phyloP scores from a whole-genome alignment of 2,797 vertebrate genomes.

The Leuciscus waleckii region DNA sequence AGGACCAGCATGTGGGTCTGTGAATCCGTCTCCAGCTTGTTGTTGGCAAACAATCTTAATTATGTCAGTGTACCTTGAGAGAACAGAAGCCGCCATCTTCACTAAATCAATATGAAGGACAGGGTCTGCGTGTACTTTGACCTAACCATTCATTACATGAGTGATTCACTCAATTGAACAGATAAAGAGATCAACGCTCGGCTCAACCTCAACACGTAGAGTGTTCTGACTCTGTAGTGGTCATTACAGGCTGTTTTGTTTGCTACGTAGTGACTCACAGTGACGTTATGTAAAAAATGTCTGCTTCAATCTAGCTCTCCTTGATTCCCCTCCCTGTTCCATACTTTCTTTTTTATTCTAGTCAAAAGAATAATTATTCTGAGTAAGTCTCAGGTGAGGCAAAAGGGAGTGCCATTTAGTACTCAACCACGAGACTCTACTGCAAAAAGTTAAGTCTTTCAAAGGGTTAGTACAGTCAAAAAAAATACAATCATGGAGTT shows the following conservation, averaged over 20 bases:
- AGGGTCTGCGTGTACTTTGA: constrained; percentile 37
- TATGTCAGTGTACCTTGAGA: neutral
- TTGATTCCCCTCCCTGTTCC: constrained; percentile 12
- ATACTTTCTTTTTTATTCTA: constrained; percentile 1
- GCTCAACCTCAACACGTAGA: constrained; percentile 14
- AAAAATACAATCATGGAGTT: neutral
- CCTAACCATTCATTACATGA: constrained; percentile 40
- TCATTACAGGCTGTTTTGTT: neutral
- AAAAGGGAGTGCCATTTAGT: constrained; percentile 39
- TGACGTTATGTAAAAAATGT: constrained; percentile 37
- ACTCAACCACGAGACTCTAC: constrained; percentile 4
- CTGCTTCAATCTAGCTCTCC: constrained; percentile 8
- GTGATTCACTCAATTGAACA: constrained; percentile 38
- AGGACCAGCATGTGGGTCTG: neutral
- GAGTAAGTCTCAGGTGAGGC: constrained; percentile 28
- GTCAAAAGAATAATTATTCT: constrained; percentile 28
- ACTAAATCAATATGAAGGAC: constrained; percentile 16
- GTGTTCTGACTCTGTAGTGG: neutral
- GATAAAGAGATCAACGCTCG: constrained; percentile 34
- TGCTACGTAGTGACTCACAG: constrained; percentile 29
- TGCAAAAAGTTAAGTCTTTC: constrained; percentile 19
- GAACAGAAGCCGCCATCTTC: neutral
- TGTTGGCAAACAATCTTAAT: constrained; percentile 6
- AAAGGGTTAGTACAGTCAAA: neutral
- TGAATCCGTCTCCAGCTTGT: neutral